Evolutionary conservation across 2,888 invertebrate species (phyloP), one percentile per base, ranked within the genome.

Genomic region (Taphrorychus bicolor): DNA sequence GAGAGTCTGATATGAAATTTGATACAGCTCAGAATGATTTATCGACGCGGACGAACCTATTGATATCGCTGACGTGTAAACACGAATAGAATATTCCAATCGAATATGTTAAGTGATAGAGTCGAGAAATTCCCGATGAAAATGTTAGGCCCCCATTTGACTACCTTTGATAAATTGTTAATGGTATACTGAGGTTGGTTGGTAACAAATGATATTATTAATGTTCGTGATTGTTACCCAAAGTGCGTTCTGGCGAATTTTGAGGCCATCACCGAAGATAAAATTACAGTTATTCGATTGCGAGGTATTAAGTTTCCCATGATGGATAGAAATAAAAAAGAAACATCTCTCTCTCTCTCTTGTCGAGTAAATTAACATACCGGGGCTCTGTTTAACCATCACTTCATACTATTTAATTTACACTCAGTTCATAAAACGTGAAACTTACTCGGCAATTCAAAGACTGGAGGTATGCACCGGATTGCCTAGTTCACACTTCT

Each of bases 41-140:
- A 66, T 66, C 40, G 49, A 58, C 56, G 49, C 40, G 56, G 60
- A 41, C 22, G 40, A 19, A 51, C 49, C 56, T 66, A 66, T 66
- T 60, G 59, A 66, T 60, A 66, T 66, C 57, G 66, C 58, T 53
- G 65, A 65, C 59, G 59, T 59, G 65, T 48, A 51, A 59, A 51
- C 59, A 59, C 32, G 65, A 41, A 45, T 24, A 24, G 59, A 53
- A 65, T 65, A 65, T 65, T 65, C 49, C 24, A 65, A 65, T 65
- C 16, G 17, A 23, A 54, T 53, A 49, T 59, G 45, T 45, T 3
- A 58, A 58, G 58, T 58, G 45, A 45, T 58, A 58, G 51, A 51
- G 51, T 51, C 51, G 51, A 51, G 22, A 22, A 51, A 51, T 51
- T 51, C 22, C 9, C 11, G 51, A 51, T 51, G 51, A 51, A 51